Percentiles rank a stretch among this genome's conserved stretches.
Evolutionary conservation across 2,797 vertebrate species (phyloP).

Genomic region (Arctocebus calabarensis): DNA sequence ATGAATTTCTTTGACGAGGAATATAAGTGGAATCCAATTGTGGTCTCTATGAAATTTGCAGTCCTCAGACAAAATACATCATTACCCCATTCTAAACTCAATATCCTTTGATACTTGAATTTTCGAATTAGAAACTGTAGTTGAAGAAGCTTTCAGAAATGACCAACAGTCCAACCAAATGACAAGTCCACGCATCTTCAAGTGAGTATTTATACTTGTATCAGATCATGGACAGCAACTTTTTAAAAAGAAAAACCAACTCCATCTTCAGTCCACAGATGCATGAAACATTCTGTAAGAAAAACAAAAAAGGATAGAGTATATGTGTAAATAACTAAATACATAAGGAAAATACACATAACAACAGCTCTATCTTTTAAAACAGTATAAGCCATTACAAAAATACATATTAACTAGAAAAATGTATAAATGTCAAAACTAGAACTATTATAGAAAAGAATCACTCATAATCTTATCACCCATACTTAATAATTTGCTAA

Average conservation of each 20-base stretch:
- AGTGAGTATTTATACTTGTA: background rate
- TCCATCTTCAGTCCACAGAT: constrained; percentile 67
- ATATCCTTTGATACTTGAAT: constrained; percentile 61
- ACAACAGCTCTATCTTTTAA: constrained; percentile 19
- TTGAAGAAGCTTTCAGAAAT: constrained; percentile 69
- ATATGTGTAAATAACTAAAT: constrained; percentile 54
- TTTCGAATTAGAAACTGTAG: constrained; percentile 54
- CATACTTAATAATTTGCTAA: constrained; percentile 32
- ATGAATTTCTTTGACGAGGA: constrained; percentile 68
- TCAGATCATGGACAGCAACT: constrained; percentile 54
- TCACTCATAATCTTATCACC: background rate
- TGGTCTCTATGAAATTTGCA: constrained; percentile 51
- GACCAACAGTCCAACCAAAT: constrained; percentile 53
- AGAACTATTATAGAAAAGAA: constrained; percentile 7
- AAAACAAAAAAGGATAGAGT: constrained; percentile 64
- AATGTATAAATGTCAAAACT: constrained; percentile 60
- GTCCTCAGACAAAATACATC: constrained; percentile 53
- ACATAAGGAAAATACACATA: background rate
- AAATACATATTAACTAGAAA: constrained; percentile 22
- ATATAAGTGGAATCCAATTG: constrained; percentile 58
- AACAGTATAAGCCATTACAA: constrained; percentile 42
- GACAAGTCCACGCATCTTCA: constrained; percentile 59
- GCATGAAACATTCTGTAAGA: constrained; percentile 66
- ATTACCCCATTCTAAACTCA: constrained; percentile 25
- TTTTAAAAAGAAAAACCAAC: constrained; percentile 69